Evolutionary conservation across 2,888 invertebrate species (phyloP).

Genomic region (Pristionchus fissidentatus): DNA sequence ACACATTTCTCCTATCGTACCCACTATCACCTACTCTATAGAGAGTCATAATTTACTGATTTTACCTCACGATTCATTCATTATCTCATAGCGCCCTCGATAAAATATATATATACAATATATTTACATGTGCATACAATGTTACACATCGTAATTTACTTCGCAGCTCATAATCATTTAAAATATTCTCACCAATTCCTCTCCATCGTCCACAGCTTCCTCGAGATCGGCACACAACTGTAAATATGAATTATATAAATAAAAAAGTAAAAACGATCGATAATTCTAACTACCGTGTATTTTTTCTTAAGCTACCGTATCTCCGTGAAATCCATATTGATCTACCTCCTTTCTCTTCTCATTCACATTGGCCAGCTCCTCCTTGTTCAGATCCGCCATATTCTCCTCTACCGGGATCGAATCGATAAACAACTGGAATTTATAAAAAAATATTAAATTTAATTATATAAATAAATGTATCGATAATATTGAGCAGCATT

Average conservation of each 20-base stretch:
- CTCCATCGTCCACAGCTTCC: slow-evolving; percentile 29
- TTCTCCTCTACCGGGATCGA: slow-evolving; percentile 64
- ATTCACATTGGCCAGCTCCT: slow-evolving; percentile 26
- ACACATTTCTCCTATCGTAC: no score
- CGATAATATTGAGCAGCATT: no score
- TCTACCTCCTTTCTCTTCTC: slow-evolving; percentile 43
- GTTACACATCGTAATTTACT: no score
- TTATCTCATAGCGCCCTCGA: no score
- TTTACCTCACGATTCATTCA: no score
- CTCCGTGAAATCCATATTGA: not conserved
- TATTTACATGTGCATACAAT: no score
- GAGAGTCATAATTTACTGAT: no score
- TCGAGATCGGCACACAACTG: not conserved
- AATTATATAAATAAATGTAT: not conserved
- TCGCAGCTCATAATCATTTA: no score
- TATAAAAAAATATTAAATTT: not conserved
- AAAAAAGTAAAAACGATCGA: not conserved
- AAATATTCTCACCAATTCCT: slow-evolving; percentile 29
- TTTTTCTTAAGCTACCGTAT: not conserved
- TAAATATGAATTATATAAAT: not conserved
- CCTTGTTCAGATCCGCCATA: slow-evolving; percentile 44
- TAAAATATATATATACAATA: no score
- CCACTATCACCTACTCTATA: no score
- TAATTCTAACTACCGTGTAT: not conserved
- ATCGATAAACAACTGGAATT: slow-evolving; percentile 65